Conservation (phyloP, 2,797 vertebrate genomes). For the Sebastes iracundus region DNA sequence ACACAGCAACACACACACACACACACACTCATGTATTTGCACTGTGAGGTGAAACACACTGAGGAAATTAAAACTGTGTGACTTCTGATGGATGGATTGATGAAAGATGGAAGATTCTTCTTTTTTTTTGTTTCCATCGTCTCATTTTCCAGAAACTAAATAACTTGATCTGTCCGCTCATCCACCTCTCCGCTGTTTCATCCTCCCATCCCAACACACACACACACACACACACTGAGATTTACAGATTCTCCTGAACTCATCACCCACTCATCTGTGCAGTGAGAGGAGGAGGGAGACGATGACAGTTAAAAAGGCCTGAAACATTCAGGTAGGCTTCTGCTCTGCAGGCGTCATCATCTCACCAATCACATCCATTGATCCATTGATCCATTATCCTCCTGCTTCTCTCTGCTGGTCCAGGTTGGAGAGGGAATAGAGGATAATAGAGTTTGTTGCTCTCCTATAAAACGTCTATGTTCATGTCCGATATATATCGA, state of each 20-base stretch:
- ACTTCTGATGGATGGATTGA: conserved; percentile 56
- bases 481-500: not conserved
- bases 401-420: not conserved
- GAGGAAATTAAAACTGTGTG: conserved; percentile 66
- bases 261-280: conserved; percentile 29
- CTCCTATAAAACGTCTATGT: conserved; percentile 14
- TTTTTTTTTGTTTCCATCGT: conserved; percentile 14
- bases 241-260: conserved; percentile 39
- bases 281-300: conserved; percentile 47
- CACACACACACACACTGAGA: not conserved
- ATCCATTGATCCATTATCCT: conserved; percentile 30
- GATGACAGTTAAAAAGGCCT: conserved; percentile 16
- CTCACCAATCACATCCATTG: conserved; percentile 30
- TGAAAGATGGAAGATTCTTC: conserved; percentile 36
- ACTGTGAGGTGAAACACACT: conserved; percentile 79
- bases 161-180: not conserved
- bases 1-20: not conserved
- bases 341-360: conserved; percentile 30
- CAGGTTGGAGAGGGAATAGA: not conserved
- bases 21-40: conserved; percentile 38
- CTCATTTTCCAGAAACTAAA: conserved; percentile 20
- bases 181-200: not conserved
- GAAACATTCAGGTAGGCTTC: conserved; percentile 36
- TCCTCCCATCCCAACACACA: not conserved
- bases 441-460: conserved; percentile 14